Evolutionary conservation across 2,797 vertebrate genomes (phyloP).

Genomic region (Gymnodraco acuticeps): DNA sequence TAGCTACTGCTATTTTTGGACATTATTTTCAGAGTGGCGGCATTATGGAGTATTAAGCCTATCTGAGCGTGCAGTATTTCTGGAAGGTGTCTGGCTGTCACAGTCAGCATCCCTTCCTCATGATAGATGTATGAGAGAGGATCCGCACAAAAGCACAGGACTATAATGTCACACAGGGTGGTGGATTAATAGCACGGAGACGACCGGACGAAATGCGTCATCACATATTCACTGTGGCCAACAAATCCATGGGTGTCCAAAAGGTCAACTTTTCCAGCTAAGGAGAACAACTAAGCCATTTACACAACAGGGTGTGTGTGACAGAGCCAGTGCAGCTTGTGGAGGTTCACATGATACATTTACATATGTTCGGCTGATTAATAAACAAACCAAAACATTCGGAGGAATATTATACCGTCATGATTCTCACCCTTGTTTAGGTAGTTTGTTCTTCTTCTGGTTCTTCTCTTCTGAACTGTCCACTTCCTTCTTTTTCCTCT

Average conservation of each 20-base stretch:
- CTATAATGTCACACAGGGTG: constrained; percentile 41
- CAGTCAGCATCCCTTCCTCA: constrained; percentile 65
- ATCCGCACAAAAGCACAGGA: constrained; percentile 38
- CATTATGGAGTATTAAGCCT: constrained; percentile 54
- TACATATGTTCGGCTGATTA: not conserved
- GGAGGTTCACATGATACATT: not conserved
- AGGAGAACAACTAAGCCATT: constrained; percentile 9
- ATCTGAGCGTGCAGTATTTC: constrained; percentile 60
- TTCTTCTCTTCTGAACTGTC: constrained; percentile 87
- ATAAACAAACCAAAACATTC: constrained; percentile 6
- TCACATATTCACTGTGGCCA: constrained; percentile 29
- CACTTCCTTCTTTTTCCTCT: constrained; percentile 92
- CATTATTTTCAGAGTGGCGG: constrained; percentile 51
- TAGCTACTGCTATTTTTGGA: constrained; percentile 72
- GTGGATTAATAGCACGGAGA: constrained; percentile 42
- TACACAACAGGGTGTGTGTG: constrained; percentile 1
- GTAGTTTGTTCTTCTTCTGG: constrained; percentile 89
- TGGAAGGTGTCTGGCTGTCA: constrained; percentile 66
- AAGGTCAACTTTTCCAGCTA: constrained; percentile 36
- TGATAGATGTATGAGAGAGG: constrained; percentile 58
- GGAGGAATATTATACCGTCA: not conserved
- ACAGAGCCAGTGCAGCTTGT: not conserved
- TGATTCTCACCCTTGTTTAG: constrained; percentile 87
- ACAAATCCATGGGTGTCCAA: constrained; percentile 30
- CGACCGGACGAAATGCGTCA: constrained; percentile 42